Conservation (phyloP, 2,113 vertebrate species). For the Hippopotamus amphibius region DNA sequence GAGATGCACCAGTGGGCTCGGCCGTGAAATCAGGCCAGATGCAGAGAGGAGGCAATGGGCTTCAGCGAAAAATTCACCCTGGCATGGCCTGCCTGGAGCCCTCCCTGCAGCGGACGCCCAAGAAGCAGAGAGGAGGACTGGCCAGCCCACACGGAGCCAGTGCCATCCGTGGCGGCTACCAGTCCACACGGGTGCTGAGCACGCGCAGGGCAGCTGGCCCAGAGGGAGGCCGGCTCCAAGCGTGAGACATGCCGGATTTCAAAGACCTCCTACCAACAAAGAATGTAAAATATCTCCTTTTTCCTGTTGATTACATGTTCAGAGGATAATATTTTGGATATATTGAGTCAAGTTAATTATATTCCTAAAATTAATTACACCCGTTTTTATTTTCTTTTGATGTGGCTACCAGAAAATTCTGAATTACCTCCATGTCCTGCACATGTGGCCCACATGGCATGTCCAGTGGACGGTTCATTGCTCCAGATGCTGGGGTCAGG, state of each 20-base stretch:
- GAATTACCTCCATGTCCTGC: not conserved
- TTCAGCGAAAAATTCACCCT: not conserved
- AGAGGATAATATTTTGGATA: not conserved
- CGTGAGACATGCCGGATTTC: not conserved
- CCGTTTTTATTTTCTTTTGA: not conserved
- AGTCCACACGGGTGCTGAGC: not conserved
- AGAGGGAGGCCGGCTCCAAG: not conserved
- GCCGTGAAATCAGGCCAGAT: not conserved
- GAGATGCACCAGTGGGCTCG: too few relatives aligned
- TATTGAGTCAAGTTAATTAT: not conserved
- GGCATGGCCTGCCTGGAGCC: not conserved
- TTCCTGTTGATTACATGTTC: not conserved
- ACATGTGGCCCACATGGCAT: not conserved
- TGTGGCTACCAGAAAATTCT: not conserved
- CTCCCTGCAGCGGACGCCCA: not conserved
- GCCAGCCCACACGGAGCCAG: not conserved
- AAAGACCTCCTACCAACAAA: not conserved
- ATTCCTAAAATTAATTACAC: not conserved
- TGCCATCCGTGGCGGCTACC: fast-evolving
- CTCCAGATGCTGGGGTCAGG: not conserved
- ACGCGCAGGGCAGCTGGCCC: fast-evolving
- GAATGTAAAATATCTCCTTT: not conserved
- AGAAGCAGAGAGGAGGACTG: not conserved
- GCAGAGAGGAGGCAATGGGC: too few relatives aligned
- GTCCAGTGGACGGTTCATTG: not conserved